Percentiles rank a stretch among this genome's conserved stretches.
phyloP scores from a whole-genome alignment of 2,797 vertebrate species.

The Hipposideros larvatus region DNA sequence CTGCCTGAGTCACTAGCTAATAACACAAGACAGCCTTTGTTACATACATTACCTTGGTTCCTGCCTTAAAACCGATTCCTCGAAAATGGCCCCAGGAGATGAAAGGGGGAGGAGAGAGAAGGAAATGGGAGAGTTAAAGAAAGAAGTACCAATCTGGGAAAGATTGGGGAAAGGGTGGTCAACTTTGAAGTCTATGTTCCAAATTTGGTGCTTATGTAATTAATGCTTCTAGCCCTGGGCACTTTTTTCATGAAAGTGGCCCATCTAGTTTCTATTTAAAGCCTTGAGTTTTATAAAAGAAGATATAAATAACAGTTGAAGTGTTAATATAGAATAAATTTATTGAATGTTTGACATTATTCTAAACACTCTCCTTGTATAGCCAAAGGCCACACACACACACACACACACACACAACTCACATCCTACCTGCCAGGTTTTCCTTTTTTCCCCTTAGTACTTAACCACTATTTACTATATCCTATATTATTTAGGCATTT shows the following conservation, averaged over 20 bases:
- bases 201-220: neutral
- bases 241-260: constrained; percentile 34
- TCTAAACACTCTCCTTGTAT: neutral
- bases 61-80: neutral
- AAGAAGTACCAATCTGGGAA: neutral
- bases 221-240: neutral
- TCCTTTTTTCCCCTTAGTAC: neutral
- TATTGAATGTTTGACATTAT: neutral
- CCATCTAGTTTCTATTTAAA: constrained; percentile 62
- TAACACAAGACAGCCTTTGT: constrained; percentile 14
- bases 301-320: neutral
- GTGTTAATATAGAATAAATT: neutral
- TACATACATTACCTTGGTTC: neutral
- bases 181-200: neutral
- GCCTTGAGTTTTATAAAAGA: constrained; percentile 22
- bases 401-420: neutral
- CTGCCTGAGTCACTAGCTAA: neutral
- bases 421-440: neutral
- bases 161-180: accelerated
- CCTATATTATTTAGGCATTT: neutral
- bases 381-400: constrained; percentile 8
- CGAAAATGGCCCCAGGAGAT: neutral
- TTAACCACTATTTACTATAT: neutral
- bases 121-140: neutral
- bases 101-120: too few species aligned